phyloP scores from a whole-genome alignment of 2,113 vertebrate genomes.

The Chauna torquata region DNA sequence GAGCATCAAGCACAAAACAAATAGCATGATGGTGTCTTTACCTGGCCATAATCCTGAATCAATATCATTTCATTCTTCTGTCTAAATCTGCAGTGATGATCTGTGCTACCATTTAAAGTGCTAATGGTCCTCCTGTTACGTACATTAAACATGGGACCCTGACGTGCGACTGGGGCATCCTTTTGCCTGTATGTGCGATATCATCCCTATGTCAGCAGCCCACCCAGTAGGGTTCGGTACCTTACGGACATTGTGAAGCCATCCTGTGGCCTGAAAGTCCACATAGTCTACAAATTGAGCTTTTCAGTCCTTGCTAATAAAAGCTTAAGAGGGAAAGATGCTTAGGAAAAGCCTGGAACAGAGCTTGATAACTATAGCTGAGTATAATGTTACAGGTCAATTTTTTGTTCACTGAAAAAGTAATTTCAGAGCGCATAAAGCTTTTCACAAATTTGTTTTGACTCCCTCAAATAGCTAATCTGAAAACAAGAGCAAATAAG shows the following conservation, averaged over 20 bases:
- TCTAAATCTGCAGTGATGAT: neutral
- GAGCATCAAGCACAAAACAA: constrained; percentile 46
- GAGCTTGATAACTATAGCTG: neutral
- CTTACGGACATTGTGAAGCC: neutral
- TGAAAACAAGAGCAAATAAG: constrained; percentile 25
- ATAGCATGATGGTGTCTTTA: neutral
- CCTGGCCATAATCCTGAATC: constrained; percentile 38
- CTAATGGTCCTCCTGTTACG: neutral
- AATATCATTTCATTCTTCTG: neutral
- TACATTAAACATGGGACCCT: neutral
- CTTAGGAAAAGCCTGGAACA: neutral
- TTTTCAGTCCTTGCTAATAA: neutral
- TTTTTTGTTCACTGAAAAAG: constrained; percentile 23
- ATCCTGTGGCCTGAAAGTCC: neutral
- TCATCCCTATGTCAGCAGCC: neutral
- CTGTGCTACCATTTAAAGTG: neutral
- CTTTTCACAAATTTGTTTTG: constrained; percentile 27
- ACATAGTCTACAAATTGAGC: neutral
- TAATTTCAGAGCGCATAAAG: neutral
- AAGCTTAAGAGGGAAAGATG: neutral
- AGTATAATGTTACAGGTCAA: neutral
- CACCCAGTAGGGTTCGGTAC: neutral
- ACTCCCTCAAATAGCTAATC: constrained; percentile 12
- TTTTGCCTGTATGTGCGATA: neutral
- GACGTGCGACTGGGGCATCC: neutral